Evolutionary conservation across 2,888 invertebrate species (phyloP), one percentile per base, ranked within the genome.

Genomic region (Coleophora flavipennella): DNA sequence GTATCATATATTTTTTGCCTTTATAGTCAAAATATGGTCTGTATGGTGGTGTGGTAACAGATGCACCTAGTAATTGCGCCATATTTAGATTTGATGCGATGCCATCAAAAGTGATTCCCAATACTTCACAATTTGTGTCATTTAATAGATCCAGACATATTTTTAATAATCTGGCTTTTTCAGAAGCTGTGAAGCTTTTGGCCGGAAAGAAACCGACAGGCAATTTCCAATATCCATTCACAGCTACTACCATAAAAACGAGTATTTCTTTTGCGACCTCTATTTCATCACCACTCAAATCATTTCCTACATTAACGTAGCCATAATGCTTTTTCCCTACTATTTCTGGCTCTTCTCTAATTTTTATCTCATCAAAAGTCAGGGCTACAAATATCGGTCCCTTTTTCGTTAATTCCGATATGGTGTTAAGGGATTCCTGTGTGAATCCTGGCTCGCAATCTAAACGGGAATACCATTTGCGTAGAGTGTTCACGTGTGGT

Each of bases 101-200:
- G 13, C 44, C 41, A 11, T 41, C 44, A 39, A 41, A 44, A 13
- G 44, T 44, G 10, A 41, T 31, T 25, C n/a, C 37, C n/a, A 29
- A 9, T 9, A 44, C 38, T 3, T 27, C 12, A 37, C 31, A 32
- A 11, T 27, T 20, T 1, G 37, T 10, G 3, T 39, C 35, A 13
- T n/a, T 37, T 39, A 37, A 35, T 13, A 44, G 12, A 35, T 32
- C 12, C 1, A 9, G 32, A 38, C 28, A 28, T 35, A 3, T 39
- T 26, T 39, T 41, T 31, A 41, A 12, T 26, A 44, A 32, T 1
- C n/a, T n/a, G n/a, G n/a, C n/a, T n/a, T n/a, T n/a, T n/a, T n/a
- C n/a, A n/a, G n/a, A 2, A 6, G 32, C 41, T 32, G 32, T 35
- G 2, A 41, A 36, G n/a, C 33, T 12, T 20, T 27, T 31, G 1